Evolutionary conservation across 2,797 vertebrate genomes (phyloP).

Genomic region (Crypturellus tataupa): DNA sequence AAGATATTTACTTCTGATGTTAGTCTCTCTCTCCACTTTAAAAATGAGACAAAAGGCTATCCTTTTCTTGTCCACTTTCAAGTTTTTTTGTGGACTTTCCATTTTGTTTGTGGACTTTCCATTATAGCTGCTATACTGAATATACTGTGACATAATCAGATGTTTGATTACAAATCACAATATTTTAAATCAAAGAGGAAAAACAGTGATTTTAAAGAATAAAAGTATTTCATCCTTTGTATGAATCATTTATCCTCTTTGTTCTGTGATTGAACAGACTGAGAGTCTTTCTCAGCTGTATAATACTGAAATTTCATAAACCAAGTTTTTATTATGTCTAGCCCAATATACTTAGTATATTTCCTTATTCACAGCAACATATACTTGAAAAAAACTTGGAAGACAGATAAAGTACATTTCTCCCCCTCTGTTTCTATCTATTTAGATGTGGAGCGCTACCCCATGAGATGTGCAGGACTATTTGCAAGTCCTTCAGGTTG

Average conservation of each 20-base stretch:
- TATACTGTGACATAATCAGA: background rate
- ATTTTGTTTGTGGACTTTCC: background rate
- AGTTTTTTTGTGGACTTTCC: no score
- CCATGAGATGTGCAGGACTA: conserved; percentile 78
- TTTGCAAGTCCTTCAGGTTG: conserved; percentile 89
- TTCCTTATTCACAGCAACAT: background rate
- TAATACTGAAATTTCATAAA: background rate
- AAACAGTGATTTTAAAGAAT: background rate
- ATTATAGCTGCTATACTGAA: background rate
- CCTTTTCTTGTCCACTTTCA: no score
- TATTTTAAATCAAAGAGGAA: background rate
- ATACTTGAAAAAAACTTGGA: background rate
- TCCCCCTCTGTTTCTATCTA: conserved; percentile 47
- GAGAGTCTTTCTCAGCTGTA: background rate
- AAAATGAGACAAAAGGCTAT: no score
- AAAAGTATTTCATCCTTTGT: background rate
- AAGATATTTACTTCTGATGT: background rate
- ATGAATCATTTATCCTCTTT: background rate
- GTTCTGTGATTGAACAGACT: background rate
- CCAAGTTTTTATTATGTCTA: background rate
- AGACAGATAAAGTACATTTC: background rate
- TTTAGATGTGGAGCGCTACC: conserved; percentile 85
- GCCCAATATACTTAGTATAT: fast-evolving
- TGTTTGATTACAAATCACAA: background rate
- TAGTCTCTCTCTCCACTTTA: background rate